A percentile compares a stretch with the other conserved stretches of the same genome.
Conservation (phyloP, 2,113 vertebrate genomes). For the Empidonax traillii region DNA sequence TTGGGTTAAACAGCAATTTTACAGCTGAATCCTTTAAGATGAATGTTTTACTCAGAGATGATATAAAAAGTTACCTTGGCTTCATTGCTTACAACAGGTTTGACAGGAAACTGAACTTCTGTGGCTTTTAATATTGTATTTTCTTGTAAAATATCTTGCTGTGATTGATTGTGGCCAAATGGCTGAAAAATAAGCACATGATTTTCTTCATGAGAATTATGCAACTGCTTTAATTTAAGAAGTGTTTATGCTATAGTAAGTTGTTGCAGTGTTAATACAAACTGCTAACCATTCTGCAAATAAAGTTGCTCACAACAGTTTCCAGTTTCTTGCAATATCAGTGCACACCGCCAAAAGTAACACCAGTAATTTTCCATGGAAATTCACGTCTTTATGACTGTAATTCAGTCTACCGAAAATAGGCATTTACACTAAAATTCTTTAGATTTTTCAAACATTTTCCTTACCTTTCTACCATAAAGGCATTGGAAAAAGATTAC, state of each 20-base stretch:
- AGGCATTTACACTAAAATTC: background rate
- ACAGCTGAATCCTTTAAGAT: background rate
- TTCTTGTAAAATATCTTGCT: conserved; percentile 99
- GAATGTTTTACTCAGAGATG: background rate
- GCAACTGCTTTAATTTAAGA: conserved; percentile 2
- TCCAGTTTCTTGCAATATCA: background rate
- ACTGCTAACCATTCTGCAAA: background rate
- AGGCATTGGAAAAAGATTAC: conserved; percentile 99
- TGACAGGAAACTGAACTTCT: conserved; percentile 97
- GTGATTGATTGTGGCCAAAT: conserved; percentile 99
- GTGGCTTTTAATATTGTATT: conserved; percentile 99
- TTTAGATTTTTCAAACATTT: background rate
- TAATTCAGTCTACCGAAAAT: background rate
- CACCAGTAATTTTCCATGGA: background rate
- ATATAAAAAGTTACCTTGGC: conserved; percentile 86
- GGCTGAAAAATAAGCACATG: conserved; percentile 79
- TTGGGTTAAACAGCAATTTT: background rate
- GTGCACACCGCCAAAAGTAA: background rate
- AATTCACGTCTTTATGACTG: background rate
- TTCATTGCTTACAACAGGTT: conserved; percentile 97
- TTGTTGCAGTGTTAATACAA: background rate
- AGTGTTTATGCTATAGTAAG: background rate
- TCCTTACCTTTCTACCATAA: conserved; percentile 94
- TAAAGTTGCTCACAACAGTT: background rate
- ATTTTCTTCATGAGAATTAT: conserved; percentile 35